Percentiles rank a stretch among this genome's conserved stretches.
Evolutionary conservation across 1,140 invertebrate genomes (phyloP).

Genomic region (Agrilus planipennis): DNA sequence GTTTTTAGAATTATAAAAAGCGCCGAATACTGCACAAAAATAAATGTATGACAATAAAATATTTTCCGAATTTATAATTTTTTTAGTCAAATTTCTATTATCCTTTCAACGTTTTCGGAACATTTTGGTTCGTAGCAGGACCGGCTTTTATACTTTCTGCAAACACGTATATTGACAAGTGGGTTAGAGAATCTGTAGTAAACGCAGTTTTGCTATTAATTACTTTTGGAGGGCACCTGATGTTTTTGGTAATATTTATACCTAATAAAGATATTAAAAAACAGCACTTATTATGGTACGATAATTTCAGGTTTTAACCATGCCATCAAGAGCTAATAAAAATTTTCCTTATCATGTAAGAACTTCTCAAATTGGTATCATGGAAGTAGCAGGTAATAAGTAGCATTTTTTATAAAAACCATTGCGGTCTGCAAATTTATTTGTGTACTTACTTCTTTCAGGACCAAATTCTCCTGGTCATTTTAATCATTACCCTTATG

Average conservation of each 20-base stretch:
- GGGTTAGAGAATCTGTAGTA: slow-evolving; percentile 83
- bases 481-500: slow-evolving; percentile 51
- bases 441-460: too few relatives aligned
- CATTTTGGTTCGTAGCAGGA: slow-evolving; percentile 70
- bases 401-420: too few relatives aligned
- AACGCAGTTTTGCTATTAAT: slow-evolving; percentile 66
- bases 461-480: slow-evolving; percentile 43
- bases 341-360: slow-evolving; percentile 80
- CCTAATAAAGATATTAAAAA: too few relatives aligned
- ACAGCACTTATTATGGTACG: too few relatives aligned
- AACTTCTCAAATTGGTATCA: slow-evolving; percentile 64
- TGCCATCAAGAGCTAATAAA: slow-evolving; percentile 68
- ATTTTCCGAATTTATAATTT: background rate
- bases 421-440: too few relatives aligned
- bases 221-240: slow-evolving; percentile 61
- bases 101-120: slow-evolving; percentile 67
- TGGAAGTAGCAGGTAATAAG: slow-evolving; percentile 39
- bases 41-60: too few relatives aligned
- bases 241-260: slow-evolving; percentile 55
- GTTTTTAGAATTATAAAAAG: too few relatives aligned
- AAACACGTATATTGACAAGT: slow-evolving; percentile 72
- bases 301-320: slow-evolving; percentile 54
- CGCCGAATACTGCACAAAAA: too few relatives aligned
- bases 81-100: slow-evolving; percentile 56
- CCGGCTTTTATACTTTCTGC: slow-evolving; percentile 70